These are phyloP conservation scores for Sardina pilchardus DNA, from an alignment of 2,113 vertebrate species.

Conservation along the genomic window DNA sequence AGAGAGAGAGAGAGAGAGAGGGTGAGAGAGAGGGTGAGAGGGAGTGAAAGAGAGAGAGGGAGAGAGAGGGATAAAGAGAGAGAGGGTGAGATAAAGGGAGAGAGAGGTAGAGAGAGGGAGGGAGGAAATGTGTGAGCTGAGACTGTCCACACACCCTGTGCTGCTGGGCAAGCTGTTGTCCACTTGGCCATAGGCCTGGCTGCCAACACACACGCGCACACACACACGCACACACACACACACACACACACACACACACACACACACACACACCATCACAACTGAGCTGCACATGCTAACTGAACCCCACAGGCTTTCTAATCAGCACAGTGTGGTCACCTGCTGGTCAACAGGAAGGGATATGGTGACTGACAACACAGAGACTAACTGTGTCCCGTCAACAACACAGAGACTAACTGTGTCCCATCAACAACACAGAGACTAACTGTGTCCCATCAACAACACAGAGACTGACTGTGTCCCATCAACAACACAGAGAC, in stretches of 20 bases:
- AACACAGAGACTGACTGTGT: too few relatives aligned
- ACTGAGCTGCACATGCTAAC: too few relatives aligned
- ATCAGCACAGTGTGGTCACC: too few relatives aligned
- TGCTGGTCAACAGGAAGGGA: too few relatives aligned
- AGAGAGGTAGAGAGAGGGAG: background rate
- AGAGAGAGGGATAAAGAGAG: background rate
- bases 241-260: background rate
- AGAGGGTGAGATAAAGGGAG: background rate
- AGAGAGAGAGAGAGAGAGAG: background rate
- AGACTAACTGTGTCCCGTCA: too few relatives aligned
- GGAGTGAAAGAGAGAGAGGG: background rate
- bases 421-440: too few relatives aligned
- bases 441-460: too few relatives aligned
- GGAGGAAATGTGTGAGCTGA: background rate
- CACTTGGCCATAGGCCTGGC: background rate
- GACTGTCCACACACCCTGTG: background rate
- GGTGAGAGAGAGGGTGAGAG: background rate
- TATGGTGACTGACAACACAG: too few relatives aligned
- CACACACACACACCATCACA: too few relatives aligned
- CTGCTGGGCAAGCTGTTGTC: conserved; percentile 7
- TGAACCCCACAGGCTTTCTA: too few relatives aligned
- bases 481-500: too few relatives aligned
- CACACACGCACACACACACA: background rate
- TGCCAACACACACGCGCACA: background rate
- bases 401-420: too few relatives aligned